These are phyloP conservation scores for Heliopora coerulea DNA, from an alignment of 92 coral and sea anemone species.

Conservation along the genomic window DNA sequence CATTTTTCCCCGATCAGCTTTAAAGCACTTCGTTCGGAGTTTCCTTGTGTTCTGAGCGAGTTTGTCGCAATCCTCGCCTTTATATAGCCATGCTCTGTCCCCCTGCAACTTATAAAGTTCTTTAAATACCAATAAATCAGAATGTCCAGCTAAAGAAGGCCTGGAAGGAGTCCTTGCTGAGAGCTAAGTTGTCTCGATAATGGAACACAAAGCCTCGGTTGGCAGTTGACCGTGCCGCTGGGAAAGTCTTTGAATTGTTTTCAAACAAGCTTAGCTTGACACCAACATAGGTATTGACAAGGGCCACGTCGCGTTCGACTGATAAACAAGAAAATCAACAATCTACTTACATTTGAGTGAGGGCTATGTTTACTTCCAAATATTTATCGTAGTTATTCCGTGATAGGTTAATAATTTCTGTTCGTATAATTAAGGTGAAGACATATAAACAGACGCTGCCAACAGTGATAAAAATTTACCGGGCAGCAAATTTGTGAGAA, in stretches of 20 bases:
- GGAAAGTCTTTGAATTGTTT: constrained; percentile 2
- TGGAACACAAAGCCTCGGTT: constrained; percentile 3
- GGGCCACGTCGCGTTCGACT: background rate
- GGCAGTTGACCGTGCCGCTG: constrained; percentile 7
- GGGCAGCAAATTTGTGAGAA: no score
- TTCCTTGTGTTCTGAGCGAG: background rate
- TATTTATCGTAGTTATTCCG: no score
- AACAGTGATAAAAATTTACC: no score
- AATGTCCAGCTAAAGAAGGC: background rate
- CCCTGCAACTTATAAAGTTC: background rate
- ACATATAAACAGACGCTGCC: no score
- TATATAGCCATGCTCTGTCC: background rate
- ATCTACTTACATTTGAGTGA: no score
- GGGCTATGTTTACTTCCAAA: no score
- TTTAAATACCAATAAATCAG: background rate
- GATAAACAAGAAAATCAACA: background rate
- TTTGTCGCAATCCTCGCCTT: background rate
- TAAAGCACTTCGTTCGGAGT: background rate
- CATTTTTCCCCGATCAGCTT: constrained; percentile 10
- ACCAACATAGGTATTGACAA: background rate
- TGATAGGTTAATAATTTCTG: no score
- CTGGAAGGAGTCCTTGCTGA: background rate
- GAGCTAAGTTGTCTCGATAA: background rate
- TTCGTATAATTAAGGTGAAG: no score
- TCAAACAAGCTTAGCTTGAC: constrained; percentile 16